Evolutionary conservation across 2,797 vertebrate genomes (phyloP).

Genomic region (Gymnocypris eckloni): DNA sequence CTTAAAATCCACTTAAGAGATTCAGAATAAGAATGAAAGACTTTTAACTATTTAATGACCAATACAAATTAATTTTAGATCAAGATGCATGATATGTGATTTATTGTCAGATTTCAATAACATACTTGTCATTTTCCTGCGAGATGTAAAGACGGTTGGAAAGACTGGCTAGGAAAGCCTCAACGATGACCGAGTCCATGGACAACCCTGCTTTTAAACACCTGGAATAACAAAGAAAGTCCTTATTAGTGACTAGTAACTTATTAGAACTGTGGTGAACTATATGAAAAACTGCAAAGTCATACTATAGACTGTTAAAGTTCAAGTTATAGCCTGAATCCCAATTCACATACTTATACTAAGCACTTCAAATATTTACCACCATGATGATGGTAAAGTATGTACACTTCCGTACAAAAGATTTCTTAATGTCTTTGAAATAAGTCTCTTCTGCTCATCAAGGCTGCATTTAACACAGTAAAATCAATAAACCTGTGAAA

Average conservation of each 20-base stretch:
- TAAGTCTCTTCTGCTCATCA: background rate
- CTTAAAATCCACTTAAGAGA: background rate
- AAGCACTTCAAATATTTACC: no score
- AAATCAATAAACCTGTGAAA: no score
- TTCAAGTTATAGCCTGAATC: background rate
- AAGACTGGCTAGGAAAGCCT: slow-evolving; percentile 95
- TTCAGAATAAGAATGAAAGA: background rate
- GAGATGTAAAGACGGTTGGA: slow-evolving; percentile 98
- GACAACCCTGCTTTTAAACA: slow-evolving; percentile 94
- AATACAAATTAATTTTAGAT: background rate
- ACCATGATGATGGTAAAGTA: no score
- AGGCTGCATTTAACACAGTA: no score
- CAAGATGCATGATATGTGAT: background rate
- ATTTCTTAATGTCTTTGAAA: background rate
- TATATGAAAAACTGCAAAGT: background rate
- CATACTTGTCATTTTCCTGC: slow-evolving; percentile 97
- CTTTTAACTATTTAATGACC: background rate
- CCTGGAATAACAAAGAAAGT: slow-evolving; percentile 69
- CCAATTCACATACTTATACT: background rate
- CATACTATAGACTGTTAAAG: no score
- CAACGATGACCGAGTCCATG: slow-evolving; percentile 93
- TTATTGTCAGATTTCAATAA: slow-evolving; percentile 14
- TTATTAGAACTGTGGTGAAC: background rate
- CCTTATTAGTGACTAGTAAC: rapidly evolving
- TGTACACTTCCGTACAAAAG: no score